Evolutionary conservation across 2,888 invertebrate genomes (phyloP).

Genomic region (Volucella inflata): DNA sequence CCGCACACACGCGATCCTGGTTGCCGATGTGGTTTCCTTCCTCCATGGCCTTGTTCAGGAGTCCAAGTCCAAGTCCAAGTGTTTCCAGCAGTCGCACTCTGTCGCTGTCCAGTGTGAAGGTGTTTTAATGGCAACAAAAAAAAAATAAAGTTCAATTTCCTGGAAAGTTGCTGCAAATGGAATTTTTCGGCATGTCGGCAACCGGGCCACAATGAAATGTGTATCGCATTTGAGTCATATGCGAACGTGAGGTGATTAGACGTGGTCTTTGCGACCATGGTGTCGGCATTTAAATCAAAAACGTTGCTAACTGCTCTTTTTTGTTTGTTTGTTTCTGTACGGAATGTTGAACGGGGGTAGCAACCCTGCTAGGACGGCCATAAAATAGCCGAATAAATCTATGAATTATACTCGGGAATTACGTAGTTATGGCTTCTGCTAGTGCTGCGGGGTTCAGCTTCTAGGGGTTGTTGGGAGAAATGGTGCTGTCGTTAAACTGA

Average conservation of each 20-base stretch:
- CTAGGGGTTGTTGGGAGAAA: not conserved
- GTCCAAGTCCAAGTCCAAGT: not conserved
- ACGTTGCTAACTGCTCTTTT: constrained; percentile 39
- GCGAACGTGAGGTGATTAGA: constrained; percentile 74
- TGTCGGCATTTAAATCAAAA: constrained; percentile 58
- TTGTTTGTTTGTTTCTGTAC: not conserved
- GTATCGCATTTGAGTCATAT: constrained; percentile 70
- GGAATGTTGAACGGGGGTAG: not conserved
- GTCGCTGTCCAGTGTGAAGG: constrained; percentile 38
- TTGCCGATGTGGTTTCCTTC: constrained; percentile 28
- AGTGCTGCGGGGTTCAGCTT: constrained; percentile 5
- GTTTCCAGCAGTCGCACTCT: not conserved
- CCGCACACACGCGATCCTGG: constrained; percentile 17
- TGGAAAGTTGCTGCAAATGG: constrained; percentile 31
- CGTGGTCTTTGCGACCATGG: constrained; percentile 55
- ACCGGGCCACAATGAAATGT: constrained; percentile 60
- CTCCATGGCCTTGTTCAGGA: not conserved
- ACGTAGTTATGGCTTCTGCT: constrained; percentile 49
- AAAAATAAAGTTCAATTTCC: constrained; percentile 73
- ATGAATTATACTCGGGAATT: constrained; percentile 69
- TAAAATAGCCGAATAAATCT: constrained; percentile 69
- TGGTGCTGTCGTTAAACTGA: constrained; percentile 64
- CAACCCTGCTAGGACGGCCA: constrained; percentile 9
- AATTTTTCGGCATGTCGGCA: constrained; percentile 37
- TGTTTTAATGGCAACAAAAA: constrained; percentile 70